Evolutionary conservation across 2,888 invertebrate genomes (phyloP), one percentile per base, ranked within the genome.

Genomic region (Thysanoteuthis rhombus): DNA sequence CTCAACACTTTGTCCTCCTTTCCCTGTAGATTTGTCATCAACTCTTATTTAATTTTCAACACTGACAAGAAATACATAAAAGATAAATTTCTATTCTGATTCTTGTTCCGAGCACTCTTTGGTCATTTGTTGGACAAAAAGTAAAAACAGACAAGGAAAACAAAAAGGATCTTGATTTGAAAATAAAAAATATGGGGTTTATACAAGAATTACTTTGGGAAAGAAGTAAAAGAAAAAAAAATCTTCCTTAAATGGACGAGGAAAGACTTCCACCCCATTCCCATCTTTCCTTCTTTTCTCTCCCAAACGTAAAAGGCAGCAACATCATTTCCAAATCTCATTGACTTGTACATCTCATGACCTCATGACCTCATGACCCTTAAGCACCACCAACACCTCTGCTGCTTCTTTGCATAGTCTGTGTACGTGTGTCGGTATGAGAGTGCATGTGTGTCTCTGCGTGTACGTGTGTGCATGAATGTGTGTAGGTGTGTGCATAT

Each of bases 251-350:
- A 45, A 42, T 42, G 19, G 45, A 39, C 25, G 40, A 39, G 45
- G 92, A 92, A 39, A 45, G 42, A n/a, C 42, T 92, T 45, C 92
- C 42, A 32, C 42, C 45, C 45, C 92, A 92, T 92, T 92, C 36
- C 16, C n/a, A 75, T 75, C 75, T 75, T 75, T 75, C 75, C 75
- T 75, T 36, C 75, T 75, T n/a, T n/a, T 75, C 75, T 75, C 75
- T 75, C 75, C 75, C 75, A 75, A 75, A 92, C 28, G 45, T 92
- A 40, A 92, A 92, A 92, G 92, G 92, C 92, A 92, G 92, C 92
- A 92, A 92, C 92, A 92, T 92, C 92, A 92, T 92, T 92, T 45
- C 92, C 92, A 92, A 45, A 45, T 42, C 42, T 45, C 75, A 75
- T 75, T 92, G 40, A 40, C 92, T 45, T 45, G 40, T 40, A 92